phyloP scores from a whole-genome alignment of 2,797 vertebrate genomes.

The Chaenodraco wilsoni region DNA sequence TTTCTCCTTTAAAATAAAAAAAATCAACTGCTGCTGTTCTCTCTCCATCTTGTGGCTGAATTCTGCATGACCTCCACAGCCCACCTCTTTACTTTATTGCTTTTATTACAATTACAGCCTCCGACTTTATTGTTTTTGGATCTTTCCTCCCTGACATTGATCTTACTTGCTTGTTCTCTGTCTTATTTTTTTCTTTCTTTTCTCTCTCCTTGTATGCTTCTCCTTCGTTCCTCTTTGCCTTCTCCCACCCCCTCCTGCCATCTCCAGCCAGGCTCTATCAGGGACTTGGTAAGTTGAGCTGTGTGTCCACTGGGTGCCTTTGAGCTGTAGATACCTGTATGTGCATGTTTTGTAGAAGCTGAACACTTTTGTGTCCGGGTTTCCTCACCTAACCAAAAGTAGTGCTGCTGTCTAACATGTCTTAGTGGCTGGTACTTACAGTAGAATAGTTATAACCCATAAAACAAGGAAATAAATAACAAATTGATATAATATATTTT shows the following conservation, averaged over 20 bases:
- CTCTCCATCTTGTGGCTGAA: conserved; percentile 51
- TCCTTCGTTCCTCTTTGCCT: conserved; percentile 82
- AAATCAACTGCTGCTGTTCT: conserved; percentile 44
- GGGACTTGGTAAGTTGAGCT: conserved; percentile 97
- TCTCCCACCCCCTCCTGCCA: conserved; percentile 80
- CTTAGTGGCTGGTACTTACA: conserved; percentile 19
- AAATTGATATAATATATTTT: neutral
- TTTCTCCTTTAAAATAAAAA: conserved; percentile 3
- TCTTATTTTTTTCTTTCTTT: conserved; percentile 83
- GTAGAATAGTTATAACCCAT: conserved; percentile 36
- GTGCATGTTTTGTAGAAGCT: conserved; percentile 59
- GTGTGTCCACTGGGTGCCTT: conserved; percentile 67
- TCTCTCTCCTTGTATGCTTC: conserved; percentile 65
- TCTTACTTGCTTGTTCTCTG: conserved; percentile 77
- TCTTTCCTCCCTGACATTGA: conserved; percentile 56
- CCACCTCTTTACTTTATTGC: conserved; percentile 18
- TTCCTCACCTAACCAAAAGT: conserved; percentile 37
- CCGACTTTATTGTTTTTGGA: conserved; percentile 54
- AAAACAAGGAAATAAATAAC: conserved; percentile 10
- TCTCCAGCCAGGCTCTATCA: conserved; percentile 98
- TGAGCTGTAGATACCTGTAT: conserved; percentile 32
- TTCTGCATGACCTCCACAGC: conserved; percentile 58
- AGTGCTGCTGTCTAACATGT: conserved; percentile 24
- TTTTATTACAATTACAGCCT: conserved; percentile 33
- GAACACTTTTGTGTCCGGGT: conserved; percentile 31